Conservation (phyloP, 2,113 vertebrate genomes). For the Macrotus californicus region DNA sequence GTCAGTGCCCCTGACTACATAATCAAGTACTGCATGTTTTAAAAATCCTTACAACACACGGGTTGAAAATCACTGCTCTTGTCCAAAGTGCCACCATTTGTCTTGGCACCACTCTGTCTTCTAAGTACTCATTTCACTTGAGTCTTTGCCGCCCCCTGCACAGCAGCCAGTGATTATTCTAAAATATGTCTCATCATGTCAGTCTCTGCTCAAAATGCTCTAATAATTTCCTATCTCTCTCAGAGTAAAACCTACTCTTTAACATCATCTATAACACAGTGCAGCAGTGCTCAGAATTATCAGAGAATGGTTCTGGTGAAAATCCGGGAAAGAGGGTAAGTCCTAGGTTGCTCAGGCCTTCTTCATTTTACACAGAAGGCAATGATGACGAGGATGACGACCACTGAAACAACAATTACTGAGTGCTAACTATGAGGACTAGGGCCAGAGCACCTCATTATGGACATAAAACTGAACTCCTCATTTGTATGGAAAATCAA, state of each 20-base stretch:
- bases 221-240: neutral
- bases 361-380: neutral
- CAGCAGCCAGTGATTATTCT: neutral
- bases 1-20: neutral
- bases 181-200: neutral
- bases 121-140: neutral
- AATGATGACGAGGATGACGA: neutral
- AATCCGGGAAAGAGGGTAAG: neutral
- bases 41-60: neutral
- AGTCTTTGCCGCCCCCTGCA: neutral
- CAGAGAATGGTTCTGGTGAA: neutral
- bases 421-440: neutral
- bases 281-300: neutral
- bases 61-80: neutral
- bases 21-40: neutral
- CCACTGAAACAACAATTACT: neutral
- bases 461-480: neutral
- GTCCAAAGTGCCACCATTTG: neutral
- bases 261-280: neutral
- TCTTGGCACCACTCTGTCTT: neutral
- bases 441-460: neutral
- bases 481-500: neutral
- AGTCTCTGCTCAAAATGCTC: constrained; percentile 9
- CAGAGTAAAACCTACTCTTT: constrained; percentile 26
- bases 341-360: neutral